Evolutionary conservation across 2,888 invertebrate species (phyloP).

Genomic region (Apamea crenata): DNA sequence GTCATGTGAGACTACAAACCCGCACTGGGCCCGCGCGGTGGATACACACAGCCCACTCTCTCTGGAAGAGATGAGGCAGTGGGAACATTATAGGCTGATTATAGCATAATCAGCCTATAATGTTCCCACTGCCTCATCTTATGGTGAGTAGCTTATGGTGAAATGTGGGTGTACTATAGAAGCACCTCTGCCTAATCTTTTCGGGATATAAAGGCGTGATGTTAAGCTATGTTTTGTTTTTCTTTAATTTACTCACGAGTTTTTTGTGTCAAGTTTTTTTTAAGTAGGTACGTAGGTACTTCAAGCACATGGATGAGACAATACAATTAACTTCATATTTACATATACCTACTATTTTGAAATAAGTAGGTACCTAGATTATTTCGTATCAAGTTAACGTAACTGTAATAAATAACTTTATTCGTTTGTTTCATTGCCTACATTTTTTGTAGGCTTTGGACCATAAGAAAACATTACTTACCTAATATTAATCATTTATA

Average conservation of each 20-base stretch:
- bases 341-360: neutral
- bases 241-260: constrained; percentile 3
- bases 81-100: no score
- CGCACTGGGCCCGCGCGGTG: no score
- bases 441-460: neutral
- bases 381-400: neutral
- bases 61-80: no score
- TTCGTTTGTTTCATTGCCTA: neutral
- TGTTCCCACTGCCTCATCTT: no score
- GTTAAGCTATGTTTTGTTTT: neutral
- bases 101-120: no score
- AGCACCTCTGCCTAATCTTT: no score
- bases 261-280: neutral
- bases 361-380: neutral
- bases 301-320: neutral
- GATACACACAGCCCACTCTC: no score
- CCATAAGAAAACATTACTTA: neutral
- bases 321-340: neutral
- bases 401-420: no score
- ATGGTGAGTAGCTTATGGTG: no score
- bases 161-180: no score
- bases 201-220: no score
- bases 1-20: no score
- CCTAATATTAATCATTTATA: neutral
- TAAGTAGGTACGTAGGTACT: neutral